Evolutionary conservation across 2,113 vertebrate genomes (phyloP).

Genomic region (Poeciliopsis prolifica): DNA sequence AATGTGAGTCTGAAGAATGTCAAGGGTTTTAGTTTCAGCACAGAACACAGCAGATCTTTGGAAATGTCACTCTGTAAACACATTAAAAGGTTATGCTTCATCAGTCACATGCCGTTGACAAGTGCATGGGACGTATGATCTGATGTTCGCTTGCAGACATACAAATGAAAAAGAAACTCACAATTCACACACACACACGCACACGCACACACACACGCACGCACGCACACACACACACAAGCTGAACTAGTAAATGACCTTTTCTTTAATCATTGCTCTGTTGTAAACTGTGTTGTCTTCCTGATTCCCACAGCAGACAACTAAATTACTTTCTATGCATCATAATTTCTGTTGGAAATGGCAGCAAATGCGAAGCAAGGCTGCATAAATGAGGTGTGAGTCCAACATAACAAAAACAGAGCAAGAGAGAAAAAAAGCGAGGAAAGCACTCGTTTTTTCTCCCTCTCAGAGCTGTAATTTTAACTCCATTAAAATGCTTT

Average conservation of each 20-base stretch:
- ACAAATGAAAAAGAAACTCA: not conserved
- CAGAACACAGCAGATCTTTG: constrained; percentile 47
- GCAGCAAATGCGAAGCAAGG: constrained; percentile 30
- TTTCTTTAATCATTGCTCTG: constrained; percentile 59
- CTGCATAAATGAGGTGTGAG: constrained; percentile 25
- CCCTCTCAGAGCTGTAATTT: constrained; percentile 53
- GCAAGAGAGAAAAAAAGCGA: constrained; percentile 15
- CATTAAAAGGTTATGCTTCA: constrained; percentile 64
- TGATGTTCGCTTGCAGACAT: not conserved
- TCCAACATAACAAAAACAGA: constrained; percentile 18
- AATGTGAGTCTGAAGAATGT: constrained; percentile 60
- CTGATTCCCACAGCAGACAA: constrained; percentile 46
- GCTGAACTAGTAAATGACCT: constrained; percentile 44
- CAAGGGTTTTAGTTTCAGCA: constrained; percentile 58
- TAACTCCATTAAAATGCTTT: constrained; percentile 49
- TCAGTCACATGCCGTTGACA: constrained; percentile 28
- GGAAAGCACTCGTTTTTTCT: constrained; percentile 39
- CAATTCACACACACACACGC: constrained; percentile 3
- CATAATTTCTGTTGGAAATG: constrained; percentile 42
- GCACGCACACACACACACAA: constrained; percentile 8
- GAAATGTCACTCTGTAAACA: constrained; percentile 72
- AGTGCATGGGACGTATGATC: constrained; percentile 24
- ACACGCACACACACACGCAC: not conserved
- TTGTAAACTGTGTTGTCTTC: constrained; percentile 45
- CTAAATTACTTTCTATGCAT: constrained; percentile 43